Conservation (phyloP, 2,113 vertebrate species). For the Tragelaphus buxtoni region DNA sequence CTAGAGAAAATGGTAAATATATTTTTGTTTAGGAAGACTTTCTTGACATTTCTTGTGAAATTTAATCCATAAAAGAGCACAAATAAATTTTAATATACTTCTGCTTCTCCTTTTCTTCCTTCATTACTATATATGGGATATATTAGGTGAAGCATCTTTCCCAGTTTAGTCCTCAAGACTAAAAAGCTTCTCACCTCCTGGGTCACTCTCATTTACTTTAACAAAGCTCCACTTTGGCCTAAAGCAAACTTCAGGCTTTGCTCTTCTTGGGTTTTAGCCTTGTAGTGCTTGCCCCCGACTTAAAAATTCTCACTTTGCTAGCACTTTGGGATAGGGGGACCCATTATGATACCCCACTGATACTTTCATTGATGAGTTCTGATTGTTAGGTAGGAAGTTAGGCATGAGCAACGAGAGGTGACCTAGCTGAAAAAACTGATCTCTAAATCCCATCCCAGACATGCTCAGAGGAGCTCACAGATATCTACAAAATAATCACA, state of each 20-base stretch:
- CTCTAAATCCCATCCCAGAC: neutral
- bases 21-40: neutral
- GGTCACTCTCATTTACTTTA: neutral
- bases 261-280: neutral
- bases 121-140: neutral
- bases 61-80: neutral
- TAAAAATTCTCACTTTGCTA: neutral
- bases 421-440: neutral
- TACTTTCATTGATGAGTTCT: neutral
- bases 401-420: neutral
- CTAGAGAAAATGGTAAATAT: neutral
- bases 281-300: rapidly evolving
- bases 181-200: neutral
- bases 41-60: neutral
- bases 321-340: no score
- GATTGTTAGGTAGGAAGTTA: neutral
- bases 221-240: neutral
- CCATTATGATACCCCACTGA: rapidly evolving
- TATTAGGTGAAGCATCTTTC: neutral
- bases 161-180: neutral
- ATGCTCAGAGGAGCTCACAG: neutral
- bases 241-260: neutral
- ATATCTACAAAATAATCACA: neutral
- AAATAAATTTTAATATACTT: conserved; percentile 16
- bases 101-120: neutral